Evolutionary conservation across 1,140 invertebrate species (phyloP), one percentile per base, ranked within the genome.

Genomic region (Cotesia chilonis): DNA sequence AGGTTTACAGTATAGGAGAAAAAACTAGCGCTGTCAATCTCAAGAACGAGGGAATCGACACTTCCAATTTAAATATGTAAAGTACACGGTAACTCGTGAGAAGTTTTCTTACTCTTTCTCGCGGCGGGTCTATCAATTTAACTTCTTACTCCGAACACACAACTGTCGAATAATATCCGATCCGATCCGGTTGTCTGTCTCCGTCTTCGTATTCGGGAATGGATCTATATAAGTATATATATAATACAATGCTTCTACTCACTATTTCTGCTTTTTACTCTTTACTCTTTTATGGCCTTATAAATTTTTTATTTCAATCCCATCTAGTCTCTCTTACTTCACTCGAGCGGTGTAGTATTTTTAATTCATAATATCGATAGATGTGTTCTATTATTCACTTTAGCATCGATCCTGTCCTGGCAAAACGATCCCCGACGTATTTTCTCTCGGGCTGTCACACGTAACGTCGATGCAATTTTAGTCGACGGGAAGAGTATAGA

Each of bases 31-130:
- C 76, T 81, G 81, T 82, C 80, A 81, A 79, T 80, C 77, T 71
- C 47, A 57, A 28, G 55, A 78, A 76, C 70, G 75, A 77, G 72
- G 76, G 79, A 81, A 82, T 83, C 80, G 82, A 82, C 78, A 82
- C 80, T 80, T 82, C 77, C 82, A 83, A 83, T 83, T 83, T 83
- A 83, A 83, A 82, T 82, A 83, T 82, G 80, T 79, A 81, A 83
- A 83, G 77, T 80, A 82, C 77, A 81, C 54, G 72, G 60, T 71
- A 71, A 74, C 52, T 73, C 68, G 65, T 74, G 72, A 70, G 51
- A 68, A 69, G 75, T 74, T 75, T 71, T 52, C 65, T 65, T 63
- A 59, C 37, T 67, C 61, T 65, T 36, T 69, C 65, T 70, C 60
- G 36, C 52, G 37, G 70, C 67, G 68, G 47, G 61, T 77, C 75